Percentiles rank a stretch among this genome's conserved stretches.
Conservation (phyloP, 1,140 invertebrate genomes). For the Acromyrmex charruanus region DNA sequence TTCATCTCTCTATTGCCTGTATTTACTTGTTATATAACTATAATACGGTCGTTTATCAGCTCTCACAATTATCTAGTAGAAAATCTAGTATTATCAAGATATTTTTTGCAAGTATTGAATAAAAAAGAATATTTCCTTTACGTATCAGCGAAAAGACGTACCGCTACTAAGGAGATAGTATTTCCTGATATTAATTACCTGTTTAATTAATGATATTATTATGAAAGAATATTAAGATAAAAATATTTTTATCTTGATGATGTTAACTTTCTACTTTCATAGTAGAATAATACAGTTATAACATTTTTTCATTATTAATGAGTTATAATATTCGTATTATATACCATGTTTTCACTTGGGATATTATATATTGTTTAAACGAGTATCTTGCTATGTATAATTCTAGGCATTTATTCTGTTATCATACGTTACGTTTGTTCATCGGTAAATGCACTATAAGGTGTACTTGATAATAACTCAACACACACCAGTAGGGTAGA, state of each 20-base stretch:
- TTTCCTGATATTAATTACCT: background rate
- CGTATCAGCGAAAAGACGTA: background rate
- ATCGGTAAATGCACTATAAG: background rate
- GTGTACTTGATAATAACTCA: constrained; percentile 16
- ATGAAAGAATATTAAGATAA: background rate
- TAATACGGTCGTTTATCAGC: constrained; percentile 34
- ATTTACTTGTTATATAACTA: background rate
- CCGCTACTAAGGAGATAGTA: background rate
- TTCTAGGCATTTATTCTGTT: background rate
- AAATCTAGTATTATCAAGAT: constrained; percentile 16
- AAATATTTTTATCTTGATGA: background rate
- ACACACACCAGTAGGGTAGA: background rate
- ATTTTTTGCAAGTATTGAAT: background rate
- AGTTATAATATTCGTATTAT: constrained; percentile 1
- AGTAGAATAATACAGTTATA: background rate
- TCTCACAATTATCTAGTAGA: background rate
- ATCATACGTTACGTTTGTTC: constrained; percentile 1
- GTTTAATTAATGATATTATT: background rate
- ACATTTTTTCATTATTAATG: background rate
- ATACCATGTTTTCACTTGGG: background rate
- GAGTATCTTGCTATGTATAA: background rate
- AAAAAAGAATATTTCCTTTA: background rate
- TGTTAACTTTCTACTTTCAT: background rate
- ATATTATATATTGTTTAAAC: constrained; percentile 4
- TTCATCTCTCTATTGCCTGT: constrained; percentile 10